A percentile compares a stretch with the other conserved stretches of the same genome.
phyloP scores from a whole-genome alignment of 2,113 vertebrate species.

The Podilymbus podiceps region DNA sequence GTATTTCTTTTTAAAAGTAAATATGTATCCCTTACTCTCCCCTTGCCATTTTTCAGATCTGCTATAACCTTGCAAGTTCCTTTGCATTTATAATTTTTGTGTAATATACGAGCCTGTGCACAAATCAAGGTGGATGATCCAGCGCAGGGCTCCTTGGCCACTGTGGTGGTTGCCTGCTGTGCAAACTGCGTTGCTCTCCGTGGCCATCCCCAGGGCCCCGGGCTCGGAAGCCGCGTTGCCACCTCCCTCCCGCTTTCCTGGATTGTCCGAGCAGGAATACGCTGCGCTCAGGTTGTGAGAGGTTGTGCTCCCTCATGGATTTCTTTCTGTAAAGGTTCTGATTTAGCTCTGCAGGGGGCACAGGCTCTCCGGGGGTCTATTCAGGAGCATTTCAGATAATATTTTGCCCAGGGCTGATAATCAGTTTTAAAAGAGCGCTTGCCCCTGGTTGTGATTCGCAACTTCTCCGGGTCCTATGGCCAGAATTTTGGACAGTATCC shows the following conservation, averaged over 20 bases:
- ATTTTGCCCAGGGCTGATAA: neutral
- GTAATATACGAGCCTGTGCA: too few relatives aligned
- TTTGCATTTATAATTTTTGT: neutral
- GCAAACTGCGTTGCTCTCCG: neutral
- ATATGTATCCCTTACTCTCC: neutral
- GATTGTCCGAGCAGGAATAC: neutral
- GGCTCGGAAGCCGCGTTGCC: neutral
- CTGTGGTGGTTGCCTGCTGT: fast-evolving
- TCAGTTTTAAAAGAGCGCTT: neutral
- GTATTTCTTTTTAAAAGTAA: neutral
- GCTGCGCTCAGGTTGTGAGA: neutral
- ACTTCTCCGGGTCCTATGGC: neutral
- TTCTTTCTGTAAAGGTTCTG: neutral
- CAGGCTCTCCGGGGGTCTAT: neutral
- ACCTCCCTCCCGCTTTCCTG: neutral
- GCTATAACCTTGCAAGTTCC: neutral
- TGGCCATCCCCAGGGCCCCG: neutral
- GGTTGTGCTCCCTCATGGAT: neutral
- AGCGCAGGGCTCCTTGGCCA: neutral
- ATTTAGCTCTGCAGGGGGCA: neutral
- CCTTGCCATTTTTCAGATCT: neutral
- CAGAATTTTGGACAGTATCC: too few relatives aligned
- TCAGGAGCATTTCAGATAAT: neutral
- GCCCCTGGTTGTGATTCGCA: neutral
- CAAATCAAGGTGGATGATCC: neutral